Evolutionary conservation across 2,797 vertebrate genomes (phyloP).

Genomic region (Chloroceryle amazona): DNA sequence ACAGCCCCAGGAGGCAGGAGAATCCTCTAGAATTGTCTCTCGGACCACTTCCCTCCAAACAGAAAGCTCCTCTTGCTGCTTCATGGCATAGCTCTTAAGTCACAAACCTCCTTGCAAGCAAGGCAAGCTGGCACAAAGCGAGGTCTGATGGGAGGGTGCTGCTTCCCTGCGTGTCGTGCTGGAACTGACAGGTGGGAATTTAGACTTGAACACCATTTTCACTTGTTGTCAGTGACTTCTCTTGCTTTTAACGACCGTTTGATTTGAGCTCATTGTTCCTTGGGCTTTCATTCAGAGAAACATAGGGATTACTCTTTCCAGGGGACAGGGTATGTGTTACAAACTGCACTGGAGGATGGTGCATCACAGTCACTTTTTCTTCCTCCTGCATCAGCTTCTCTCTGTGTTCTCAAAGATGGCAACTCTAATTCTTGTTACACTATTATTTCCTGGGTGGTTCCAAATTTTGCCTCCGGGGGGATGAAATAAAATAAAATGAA

Average conservation of each 20-base stretch:
- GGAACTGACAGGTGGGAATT: neutral
- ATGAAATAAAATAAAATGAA: slow-evolving; percentile 17
- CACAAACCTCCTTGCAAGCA: accelerated
- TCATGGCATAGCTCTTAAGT: neutral
- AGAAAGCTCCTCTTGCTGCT: neutral
- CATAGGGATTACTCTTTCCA: neutral
- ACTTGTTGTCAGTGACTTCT: neutral
- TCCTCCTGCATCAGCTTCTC: neutral
- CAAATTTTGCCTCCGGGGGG: neutral
- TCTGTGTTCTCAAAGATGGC: neutral
- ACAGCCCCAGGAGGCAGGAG: accelerated
- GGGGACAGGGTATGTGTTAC: neutral
- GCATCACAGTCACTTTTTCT: neutral
- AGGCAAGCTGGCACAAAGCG: neutral
- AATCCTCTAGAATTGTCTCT: neutral
- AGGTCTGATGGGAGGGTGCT: accelerated
- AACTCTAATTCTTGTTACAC: slow-evolving; percentile 9
- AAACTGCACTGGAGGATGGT: accelerated
- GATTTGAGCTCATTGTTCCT: neutral
- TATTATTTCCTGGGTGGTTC: neutral
- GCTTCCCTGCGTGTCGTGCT: neutral
- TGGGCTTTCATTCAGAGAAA: neutral
- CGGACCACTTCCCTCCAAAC: neutral
- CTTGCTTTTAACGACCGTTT: neutral
- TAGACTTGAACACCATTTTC: neutral